Conservation (phyloP, 1,140 invertebrate species). For the Hyposmocoma kahamanoa region DNA sequence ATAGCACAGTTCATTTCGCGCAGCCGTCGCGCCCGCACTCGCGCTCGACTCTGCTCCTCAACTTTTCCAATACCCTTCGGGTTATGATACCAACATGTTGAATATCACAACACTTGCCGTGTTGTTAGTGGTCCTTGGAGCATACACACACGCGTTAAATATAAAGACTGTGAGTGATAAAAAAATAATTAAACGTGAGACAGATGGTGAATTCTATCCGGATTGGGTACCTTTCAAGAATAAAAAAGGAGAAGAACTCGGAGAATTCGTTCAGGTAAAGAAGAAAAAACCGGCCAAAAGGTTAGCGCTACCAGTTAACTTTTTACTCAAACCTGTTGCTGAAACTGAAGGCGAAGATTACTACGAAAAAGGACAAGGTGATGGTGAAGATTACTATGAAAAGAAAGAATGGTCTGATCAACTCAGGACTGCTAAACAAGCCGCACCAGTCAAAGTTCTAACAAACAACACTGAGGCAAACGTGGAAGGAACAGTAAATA, state of each 20-base stretch:
- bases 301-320: constrained; percentile 51
- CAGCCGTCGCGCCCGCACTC: constrained; percentile 20
- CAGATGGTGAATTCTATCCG: constrained; percentile 42
- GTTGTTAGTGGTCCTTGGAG: background rate
- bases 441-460: no score
- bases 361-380: constrained; percentile 42
- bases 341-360: constrained; percentile 44
- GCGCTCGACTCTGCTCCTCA: background rate
- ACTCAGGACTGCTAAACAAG: constrained; percentile 24
- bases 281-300: constrained; percentile 53
- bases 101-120: background rate
- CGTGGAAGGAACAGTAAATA: constrained; percentile 51
- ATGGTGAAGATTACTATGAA: constrained; percentile 53
- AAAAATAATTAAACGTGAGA: constrained; percentile 44
- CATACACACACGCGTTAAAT: constrained; percentile 14
- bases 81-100: background rate
- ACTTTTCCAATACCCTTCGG: background rate
- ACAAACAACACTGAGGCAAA: constrained; percentile 40
- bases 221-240: constrained; percentile 64
- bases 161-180: constrained; percentile 40
- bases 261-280: constrained; percentile 43
- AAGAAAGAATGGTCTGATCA: constrained; percentile 57
- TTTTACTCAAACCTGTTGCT: constrained; percentile 38
- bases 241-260: constrained; percentile 52
- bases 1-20: constrained; percentile 45